Evolutionary conservation across 2,113 vertebrate species (phyloP).

Genomic region (Lynx canadensis): DNA sequence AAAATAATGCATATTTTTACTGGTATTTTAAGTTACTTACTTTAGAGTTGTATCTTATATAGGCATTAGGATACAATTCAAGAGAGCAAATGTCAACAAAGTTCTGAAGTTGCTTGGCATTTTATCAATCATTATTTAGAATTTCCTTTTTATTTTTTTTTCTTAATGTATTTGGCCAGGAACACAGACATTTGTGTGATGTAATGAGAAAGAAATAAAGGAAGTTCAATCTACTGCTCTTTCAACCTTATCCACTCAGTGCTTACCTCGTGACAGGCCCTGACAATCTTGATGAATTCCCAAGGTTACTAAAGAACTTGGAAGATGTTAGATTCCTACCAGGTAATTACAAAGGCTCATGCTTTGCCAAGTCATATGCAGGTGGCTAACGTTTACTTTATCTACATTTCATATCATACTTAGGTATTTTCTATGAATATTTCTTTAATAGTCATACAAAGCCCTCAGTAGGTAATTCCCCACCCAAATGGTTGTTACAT

Average conservation of each 20-base stretch:
- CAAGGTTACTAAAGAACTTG: slow-evolving; percentile 28
- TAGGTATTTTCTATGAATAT: background rate
- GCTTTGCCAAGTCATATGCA: background rate
- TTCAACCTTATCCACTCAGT: slow-evolving; percentile 6
- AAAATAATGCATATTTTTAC: background rate
- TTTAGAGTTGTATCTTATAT: background rate
- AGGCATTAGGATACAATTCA: slow-evolving; percentile 5
- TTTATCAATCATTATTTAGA: slow-evolving; percentile 51
- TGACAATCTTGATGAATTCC: slow-evolving; percentile 11
- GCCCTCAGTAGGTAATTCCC: background rate
- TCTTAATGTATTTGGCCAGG: slow-evolving; percentile 1
- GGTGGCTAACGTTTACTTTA: background rate
- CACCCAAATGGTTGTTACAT: background rate
- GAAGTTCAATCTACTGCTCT: slow-evolving; percentile 42
- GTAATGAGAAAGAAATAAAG: slow-evolving; percentile 49
- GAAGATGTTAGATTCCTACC: background rate
- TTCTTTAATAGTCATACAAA: background rate
- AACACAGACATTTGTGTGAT: background rate
- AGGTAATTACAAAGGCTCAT: background rate
- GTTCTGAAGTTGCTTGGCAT: slow-evolving; percentile 16
- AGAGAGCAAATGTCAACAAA: background rate
- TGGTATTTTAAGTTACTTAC: background rate
- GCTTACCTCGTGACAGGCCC: background rate
- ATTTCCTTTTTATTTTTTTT: slow-evolving; percentile 39
- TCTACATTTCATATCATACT: background rate